Percentiles rank a stretch among this genome's conserved stretches.
Evolutionary conservation across 2,113 vertebrate species (phyloP).

Genomic region (Laticauda colubrina): DNA sequence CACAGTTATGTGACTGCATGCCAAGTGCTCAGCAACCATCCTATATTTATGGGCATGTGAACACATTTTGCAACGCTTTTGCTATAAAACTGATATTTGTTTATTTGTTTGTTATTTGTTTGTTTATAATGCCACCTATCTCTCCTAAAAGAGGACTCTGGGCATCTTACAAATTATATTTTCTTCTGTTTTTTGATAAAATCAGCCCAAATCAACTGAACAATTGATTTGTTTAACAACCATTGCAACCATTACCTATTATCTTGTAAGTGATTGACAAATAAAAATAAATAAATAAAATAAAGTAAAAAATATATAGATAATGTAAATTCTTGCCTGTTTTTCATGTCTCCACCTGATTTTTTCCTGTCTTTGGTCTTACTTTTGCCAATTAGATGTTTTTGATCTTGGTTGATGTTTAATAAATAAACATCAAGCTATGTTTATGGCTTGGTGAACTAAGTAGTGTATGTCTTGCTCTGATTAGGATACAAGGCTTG

Average conservation of each 20-base stretch:
- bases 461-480: background rate
- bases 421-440: background rate
- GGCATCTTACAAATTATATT: too few species aligned
- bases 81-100: background rate
- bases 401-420: background rate
- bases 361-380: background rate
- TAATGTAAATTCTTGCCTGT: background rate
- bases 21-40: background rate
- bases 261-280: too few species aligned
- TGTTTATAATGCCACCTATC: too few species aligned
- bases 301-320: background rate
- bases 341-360: background rate
- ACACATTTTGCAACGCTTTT: background rate
- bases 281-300: too few species aligned
- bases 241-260: too few species aligned
- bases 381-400: background rate
- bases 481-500: background rate
- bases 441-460: background rate
- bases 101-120: too few species aligned
- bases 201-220: too few species aligned
- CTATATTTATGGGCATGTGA: background rate
- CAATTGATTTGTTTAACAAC: too few species aligned
- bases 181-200: too few species aligned
- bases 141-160: too few species aligned
- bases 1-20: background rate